Percentiles rank a stretch among this genome's conserved stretches.
These are phyloP conservation scores for Drosophila siamana DNA, from an alignment of 2,888 invertebrate species.

Conservation along the genomic window DNA sequence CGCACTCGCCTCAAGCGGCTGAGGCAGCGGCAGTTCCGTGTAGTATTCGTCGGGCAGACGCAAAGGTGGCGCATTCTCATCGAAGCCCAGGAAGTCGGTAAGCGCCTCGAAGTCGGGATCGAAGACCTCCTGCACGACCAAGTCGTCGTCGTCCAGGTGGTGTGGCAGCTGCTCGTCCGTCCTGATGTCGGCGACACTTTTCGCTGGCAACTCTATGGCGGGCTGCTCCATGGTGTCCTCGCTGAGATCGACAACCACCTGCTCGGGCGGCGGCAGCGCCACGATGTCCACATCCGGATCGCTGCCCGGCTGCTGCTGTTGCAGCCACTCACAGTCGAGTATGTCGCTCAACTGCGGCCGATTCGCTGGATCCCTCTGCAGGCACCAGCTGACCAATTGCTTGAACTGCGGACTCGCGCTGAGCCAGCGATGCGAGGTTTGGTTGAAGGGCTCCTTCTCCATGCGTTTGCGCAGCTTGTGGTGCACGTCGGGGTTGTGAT, in stretches of 20 bases:
- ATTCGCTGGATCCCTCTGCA: slow-evolving; percentile 72
- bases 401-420: slow-evolving; percentile 67
- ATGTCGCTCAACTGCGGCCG: slow-evolving; percentile 71
- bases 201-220: slow-evolving; percentile 8
- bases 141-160: slow-evolving; percentile 26
- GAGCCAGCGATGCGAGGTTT: slow-evolving; percentile 74
- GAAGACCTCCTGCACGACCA: slow-evolving; percentile 10
- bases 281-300: slow-evolving; percentile 53
- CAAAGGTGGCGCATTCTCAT: slow-evolving; percentile 46
- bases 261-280: slow-evolving; percentile 24
- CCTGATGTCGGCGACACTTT: too few species aligned
- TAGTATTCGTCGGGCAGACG: slow-evolving; percentile 45
- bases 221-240: slow-evolving; percentile 50
- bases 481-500: slow-evolving; percentile 51
- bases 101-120: slow-evolving; percentile 45
- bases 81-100: slow-evolving; percentile 61
- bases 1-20: not conserved
- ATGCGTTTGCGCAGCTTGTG: slow-evolving; percentile 75
- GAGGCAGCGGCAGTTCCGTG: slow-evolving; percentile 20
- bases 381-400: slow-evolving; percentile 72
- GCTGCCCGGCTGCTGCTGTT: not conserved
- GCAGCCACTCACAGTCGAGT: slow-evolving; percentile 86
- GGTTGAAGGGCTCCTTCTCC: slow-evolving; percentile 73
- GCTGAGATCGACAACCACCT: slow-evolving; percentile 58
- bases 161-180: not conserved